Evolutionary conservation across 1,140 invertebrate genomes (phyloP), one percentile per base, ranked within the genome.

Genomic region (Thereuonema tuberculata): DNA sequence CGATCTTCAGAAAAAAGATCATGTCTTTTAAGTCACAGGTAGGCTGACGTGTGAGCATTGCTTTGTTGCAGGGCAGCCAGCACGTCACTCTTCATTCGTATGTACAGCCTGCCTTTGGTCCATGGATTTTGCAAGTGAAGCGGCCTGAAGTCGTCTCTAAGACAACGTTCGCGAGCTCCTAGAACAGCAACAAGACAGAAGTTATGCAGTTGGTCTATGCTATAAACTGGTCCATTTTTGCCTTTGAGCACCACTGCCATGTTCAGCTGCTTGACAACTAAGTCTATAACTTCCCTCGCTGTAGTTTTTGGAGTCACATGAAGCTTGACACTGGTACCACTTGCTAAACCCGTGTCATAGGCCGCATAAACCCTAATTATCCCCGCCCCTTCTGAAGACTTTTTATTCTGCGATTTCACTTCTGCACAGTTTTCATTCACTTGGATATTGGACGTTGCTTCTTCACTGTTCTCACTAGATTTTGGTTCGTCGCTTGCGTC

Each of bases 171-270:
- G 12, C 92, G 74, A 0, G 90, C 88, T 1, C 93, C 93, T 50
- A 96, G 92, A 17, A 95, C 90, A 0, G 91, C 90, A 0, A 96
- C 93, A 20, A 98, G 76, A 71, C 92, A 96, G 70, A 95, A 96
- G 67, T 92, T 88, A 23, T 82, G 64, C 20, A 75, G 64, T 28
- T 75, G 65, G 0, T 83, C 80, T 20, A 73, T 72, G 0, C 82
- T 79, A 68, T 95, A 94, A 23, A 90, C 84, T 0, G 90, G 89
- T 0, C 87, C 88, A 23, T 85, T 80, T 72, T 86, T 84, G 0
- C 87, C 86, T 71, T 93, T 93, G 0, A 89, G 69, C 15, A 88
- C 80, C 21, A 90, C 87, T 0, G 91, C 89, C 83, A 93, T 91
- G 73, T 94, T 95, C 1, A 96, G 75, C 71, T 96, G 91, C 69